Base-by-base conservation (phyloP, 2,113 vertebrate species). In the Cacatua alba region DNA sequence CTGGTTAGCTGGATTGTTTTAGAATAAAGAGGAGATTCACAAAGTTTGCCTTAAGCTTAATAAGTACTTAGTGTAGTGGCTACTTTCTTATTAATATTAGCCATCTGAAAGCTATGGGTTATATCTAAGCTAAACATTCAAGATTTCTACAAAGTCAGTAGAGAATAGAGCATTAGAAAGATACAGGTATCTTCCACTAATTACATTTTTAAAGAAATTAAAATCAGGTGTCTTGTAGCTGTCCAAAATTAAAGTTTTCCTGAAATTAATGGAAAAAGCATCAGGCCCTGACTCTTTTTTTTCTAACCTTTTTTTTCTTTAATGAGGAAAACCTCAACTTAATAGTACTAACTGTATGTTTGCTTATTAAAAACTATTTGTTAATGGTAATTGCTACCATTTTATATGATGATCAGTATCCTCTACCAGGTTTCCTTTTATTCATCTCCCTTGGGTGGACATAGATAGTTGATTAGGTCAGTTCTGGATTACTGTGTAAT, bases 301-400 rank as follows among this genome's bases (percentile, higher is more conserved):
- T 1, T 4, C 3, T 6, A 3, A 14, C 2, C 7, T 39, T 43
- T 57, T 37, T 46, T 94, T 86, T 63, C 18, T 51, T 44, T 18
- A 69, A 83, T 55, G 21, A 84, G 62, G 48, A 86, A 96, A 95
- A 49, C 1, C 31, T 69, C 28, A 67, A 86, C 43, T 91, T 87
- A 82, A 59, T 59, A 64, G 18, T 44, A 64, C 24, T 59, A 80
- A 84, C 39, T 65, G 9, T 79, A 64, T 84, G 25, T 94, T 95
- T 93, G 63, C 65, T 89, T 92, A 87, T 94, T 92, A 93, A 93
- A 96, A 83, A 60, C 39, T 92, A 85, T 94, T 86, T 96, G 95
- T 82, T 94, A 91, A 96, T 95, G 77, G n/a, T 88, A 96, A 97
- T 94, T 95, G 52, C 88, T 86, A 81, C 51, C 52, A 96, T 88